Conservation (phyloP, 1,140 invertebrate species). For the Drosophila nigromelanica region DNA sequence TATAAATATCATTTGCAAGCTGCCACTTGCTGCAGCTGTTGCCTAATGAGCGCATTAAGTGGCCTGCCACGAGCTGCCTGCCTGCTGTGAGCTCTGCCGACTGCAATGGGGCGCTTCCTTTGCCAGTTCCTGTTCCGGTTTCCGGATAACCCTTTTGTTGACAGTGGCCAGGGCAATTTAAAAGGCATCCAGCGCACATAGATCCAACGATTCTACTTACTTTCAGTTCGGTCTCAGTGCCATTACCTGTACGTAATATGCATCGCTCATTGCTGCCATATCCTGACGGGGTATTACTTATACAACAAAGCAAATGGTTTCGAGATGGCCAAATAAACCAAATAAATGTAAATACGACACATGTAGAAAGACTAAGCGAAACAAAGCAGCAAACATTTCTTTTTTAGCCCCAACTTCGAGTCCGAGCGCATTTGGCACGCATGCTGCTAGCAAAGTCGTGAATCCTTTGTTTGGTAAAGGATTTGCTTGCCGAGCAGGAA, state of each 20-base stretch:
- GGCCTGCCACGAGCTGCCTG: slow-evolving; percentile 24
- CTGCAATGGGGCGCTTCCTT: slow-evolving; percentile 26
- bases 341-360: slow-evolving; percentile 39
- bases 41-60: slow-evolving; percentile 79
- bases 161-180: slow-evolving; percentile 9
- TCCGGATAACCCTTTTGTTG: slow-evolving; percentile 33
- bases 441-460: slow-evolving; percentile 32
- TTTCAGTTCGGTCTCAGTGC: slow-evolving; percentile 11
- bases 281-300: slow-evolving; percentile 13
- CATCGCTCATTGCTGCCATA: slow-evolving; percentile 14
- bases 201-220: background rate
- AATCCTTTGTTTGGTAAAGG: slow-evolving; percentile 55
- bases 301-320: slow-evolving; percentile 27
- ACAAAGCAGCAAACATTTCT: slow-evolving; percentile 47
- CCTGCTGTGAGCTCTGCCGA: slow-evolving; percentile 9
- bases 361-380: slow-evolving; percentile 18
- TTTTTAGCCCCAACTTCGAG: slow-evolving; percentile 27
- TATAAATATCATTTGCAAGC: slow-evolving; percentile 72
- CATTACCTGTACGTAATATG: slow-evolving; percentile 18
- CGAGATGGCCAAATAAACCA: slow-evolving; percentile 42
- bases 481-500: slow-evolving; percentile 21
- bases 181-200: slow-evolving; percentile 1
- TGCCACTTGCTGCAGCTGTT: slow-evolving; percentile 74
- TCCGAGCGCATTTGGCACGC: slow-evolving; percentile 40
- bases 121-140: slow-evolving; percentile 24